phyloP scores from a whole-genome alignment of 2,888 invertebrate species.

The Parnassius orleans region DNA sequence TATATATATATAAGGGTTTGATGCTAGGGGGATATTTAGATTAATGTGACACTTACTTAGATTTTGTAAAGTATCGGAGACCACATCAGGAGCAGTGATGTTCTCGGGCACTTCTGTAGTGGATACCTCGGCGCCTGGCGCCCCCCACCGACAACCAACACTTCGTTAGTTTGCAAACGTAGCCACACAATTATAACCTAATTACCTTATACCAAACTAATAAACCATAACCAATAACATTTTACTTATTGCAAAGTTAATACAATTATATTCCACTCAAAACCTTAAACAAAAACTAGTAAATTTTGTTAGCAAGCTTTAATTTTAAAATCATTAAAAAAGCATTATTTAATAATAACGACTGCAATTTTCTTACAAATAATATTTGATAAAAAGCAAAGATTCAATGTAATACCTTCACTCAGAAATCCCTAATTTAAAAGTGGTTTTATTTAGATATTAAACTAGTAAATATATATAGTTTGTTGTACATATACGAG shows the following conservation, averaged over 20 bases:
- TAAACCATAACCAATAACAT: background rate
- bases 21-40: slow-evolving; percentile 6
- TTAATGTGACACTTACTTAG: slow-evolving; percentile 46
- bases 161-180: slow-evolving; percentile 60
- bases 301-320: background rate
- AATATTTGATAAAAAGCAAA: slow-evolving; percentile 1
- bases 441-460: too few relatives aligned
- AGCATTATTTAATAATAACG: background rate
- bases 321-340: background rate
- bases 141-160: slow-evolving; percentile 50
- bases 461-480: too few relatives aligned
- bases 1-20: background rate
- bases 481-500: too few relatives aligned
- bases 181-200: slow-evolving; percentile 32
- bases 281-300: background rate
- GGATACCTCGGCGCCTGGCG: slow-evolving; percentile 49
- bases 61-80: slow-evolving; percentile 46
- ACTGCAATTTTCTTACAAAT: background rate
- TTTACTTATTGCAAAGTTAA: background rate
- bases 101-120: slow-evolving; percentile 50
- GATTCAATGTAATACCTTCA: background rate
- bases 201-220: slow-evolving; percentile 13
- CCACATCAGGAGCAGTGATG: slow-evolving; percentile 38
- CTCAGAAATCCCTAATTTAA: too few relatives aligned
- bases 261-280: background rate